Evolutionary conservation across 30 jellyfish, hydroid and myxozoan species (phyloP), one percentile per base, ranked within the genome.

Genomic region (Aurelia sp.): DNA sequence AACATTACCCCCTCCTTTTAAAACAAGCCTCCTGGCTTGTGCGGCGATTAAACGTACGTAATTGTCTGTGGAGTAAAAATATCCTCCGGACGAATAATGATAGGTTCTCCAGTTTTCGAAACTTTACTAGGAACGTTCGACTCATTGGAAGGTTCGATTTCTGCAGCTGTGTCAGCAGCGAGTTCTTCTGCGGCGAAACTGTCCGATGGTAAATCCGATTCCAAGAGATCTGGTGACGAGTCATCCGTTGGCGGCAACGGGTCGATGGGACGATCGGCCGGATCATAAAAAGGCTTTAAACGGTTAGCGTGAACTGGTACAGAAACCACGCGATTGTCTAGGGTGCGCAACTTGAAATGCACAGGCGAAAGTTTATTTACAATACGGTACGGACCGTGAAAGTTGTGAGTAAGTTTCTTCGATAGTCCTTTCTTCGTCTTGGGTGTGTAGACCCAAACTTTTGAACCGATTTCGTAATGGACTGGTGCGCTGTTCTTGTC

Each of bases 1-100:
- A 72, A 74, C 86, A 74, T 74, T n/a, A 58, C 86, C 22, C 86
- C 86, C 86, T 30, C 86, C 86, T 47, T 74, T 2, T 53, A n/a
- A 33, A 17, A 8, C 73, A 74, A 48, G 64, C 86, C 73, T 74
- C 86, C 86, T 30, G 33, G 33, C 33, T 27, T 27, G 33, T 2
- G 33, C 33, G 33, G 33, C 33, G 33, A 27, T 27, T 27, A 67
- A 33, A 21, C 18, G 65, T 17, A 3, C 63, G 22, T 38, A 40
- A 71, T 71, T 0, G 19, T 55, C 65, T 71, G 66, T 2, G 66
- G 66, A 11, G 82, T 63, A 71, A 9, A 38, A n/a, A 38, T 40
- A 38, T 71, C 82, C 33, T 71, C 82, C 66, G 82, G 82, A 47
- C 82, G 66, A 8, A 44, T 71, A 64, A 71, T 71, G 12, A 11